Conservation (phyloP, 2,888 invertebrate species). For the Lordiphosa andalusiaca region DNA sequence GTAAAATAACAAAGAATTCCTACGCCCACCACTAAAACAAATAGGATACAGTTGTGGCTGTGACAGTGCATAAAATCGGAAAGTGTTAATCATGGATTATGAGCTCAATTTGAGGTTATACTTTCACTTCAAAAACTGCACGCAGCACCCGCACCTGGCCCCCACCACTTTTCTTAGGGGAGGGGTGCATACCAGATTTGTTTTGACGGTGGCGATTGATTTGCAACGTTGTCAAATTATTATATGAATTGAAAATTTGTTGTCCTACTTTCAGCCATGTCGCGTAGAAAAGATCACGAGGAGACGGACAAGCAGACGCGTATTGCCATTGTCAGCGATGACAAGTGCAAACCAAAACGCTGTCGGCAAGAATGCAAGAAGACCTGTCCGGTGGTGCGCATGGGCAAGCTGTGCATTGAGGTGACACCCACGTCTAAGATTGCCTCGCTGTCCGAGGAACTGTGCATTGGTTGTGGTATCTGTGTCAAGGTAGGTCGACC, state of each 20-base stretch:
- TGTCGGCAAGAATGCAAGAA: constrained; percentile 99
- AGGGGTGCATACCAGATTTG: constrained; percentile 55
- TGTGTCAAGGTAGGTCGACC: constrained; percentile 92
- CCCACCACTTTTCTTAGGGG: constrained; percentile 11
- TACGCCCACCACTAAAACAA: constrained; percentile 4
- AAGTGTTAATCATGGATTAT: constrained; percentile 35
- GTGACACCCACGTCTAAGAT: constrained; percentile 97
- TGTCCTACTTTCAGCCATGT: constrained; percentile 80
- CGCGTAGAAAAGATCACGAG: constrained; percentile 87
- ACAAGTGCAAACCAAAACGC: constrained; percentile 99
- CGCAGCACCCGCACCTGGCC: constrained; percentile 28
- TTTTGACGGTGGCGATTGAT: constrained; percentile 56
- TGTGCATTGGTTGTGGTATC: constrained; percentile 99
- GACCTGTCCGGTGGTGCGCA: constrained; percentile 98
- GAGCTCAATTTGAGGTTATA: constrained; percentile 65
- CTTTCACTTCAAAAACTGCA: constrained; percentile 51
- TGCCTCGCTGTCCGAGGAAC: constrained; percentile 97
- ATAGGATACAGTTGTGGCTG: neutral
- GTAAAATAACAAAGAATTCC: constrained; percentile 43
- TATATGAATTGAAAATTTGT: constrained; percentile 17
- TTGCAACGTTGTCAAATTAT: constrained; percentile 69
- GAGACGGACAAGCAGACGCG: constrained; percentile 96
- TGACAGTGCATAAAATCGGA: constrained; percentile 11
- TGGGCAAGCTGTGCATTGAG: constrained; percentile 99
- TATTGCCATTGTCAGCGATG: constrained; percentile 98